These are phyloP conservation scores for Muntiacus muntjak DNA, from an alignment of 2,113 vertebrate genomes.

Conservation along the genomic window DNA sequence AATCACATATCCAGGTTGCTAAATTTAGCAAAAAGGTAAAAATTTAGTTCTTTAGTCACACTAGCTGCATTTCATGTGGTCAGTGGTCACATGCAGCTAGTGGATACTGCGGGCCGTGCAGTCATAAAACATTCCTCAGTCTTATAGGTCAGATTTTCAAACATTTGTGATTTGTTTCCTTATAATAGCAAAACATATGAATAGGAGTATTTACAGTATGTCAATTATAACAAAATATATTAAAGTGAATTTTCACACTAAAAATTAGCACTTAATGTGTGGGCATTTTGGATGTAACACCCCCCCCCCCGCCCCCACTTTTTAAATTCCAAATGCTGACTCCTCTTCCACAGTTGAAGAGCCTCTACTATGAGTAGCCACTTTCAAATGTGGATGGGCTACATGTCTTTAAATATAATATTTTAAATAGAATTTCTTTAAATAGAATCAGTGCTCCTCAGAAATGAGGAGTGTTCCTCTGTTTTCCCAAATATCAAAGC, in stretches of 20 bases:
- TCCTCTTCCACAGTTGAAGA: not conserved
- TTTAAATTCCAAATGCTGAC: not conserved
- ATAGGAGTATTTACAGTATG: not conserved
- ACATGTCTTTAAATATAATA: not conserved
- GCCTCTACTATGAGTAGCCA: not conserved
- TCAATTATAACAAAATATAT: not conserved
- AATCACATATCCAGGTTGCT: not conserved
- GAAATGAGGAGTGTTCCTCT: not conserved
- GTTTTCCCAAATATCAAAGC: not conserved
- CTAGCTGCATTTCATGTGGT: fast-evolving
- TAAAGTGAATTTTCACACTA: not conserved
- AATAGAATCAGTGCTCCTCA: not conserved
- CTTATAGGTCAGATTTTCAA: not conserved
- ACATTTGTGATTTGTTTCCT: not conserved
- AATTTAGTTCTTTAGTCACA: not conserved
- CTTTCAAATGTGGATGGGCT: not conserved
- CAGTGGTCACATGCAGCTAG: fast-evolving
- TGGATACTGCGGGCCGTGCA: fast-evolving
- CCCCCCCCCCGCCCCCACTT: not conserved
- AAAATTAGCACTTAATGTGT: not conserved
- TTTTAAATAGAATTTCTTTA: not conserved
- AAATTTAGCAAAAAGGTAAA: not conserved
- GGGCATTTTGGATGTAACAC: not conserved
- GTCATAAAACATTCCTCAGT: not conserved
- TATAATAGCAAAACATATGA: not conserved